Base-by-base conservation (phyloP, 2,888 invertebrate species). In the Tipula helvola region DNA sequence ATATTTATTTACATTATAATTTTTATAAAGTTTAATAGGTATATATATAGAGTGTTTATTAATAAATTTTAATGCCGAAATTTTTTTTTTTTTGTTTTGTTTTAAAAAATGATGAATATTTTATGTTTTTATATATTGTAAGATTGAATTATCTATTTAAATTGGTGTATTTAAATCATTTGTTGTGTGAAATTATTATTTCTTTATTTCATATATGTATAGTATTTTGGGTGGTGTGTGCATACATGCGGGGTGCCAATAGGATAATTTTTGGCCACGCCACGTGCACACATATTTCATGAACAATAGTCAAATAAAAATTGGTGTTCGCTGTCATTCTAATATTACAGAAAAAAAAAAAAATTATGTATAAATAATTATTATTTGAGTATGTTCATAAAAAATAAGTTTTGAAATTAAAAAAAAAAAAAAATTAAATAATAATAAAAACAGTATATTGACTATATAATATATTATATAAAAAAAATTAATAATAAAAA, bases 401-500 rank as follows among this genome's bases (percentile, higher is more conserved):
- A 39, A 39, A 39, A 84, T 2, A 39, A 5, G n/a, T 71, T 71
- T 71, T 71, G 71, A 71, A 71, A 71, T 71, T 71, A 28, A 71
- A 10, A 71, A 28, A 71, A 10, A 71, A 28, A 71, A 28, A 12
- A 10, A 28, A 28, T 28, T 28, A 71, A 71, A 71, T 71, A 28
- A 71, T 71, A 71, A 71, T 71, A 71, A 28, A 83, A 39, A 84
- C 41, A 84, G 41, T 84, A n/a, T 39, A 84, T 84, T 84, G 41
- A 39, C 36, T 84, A 84, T 84, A 84, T 84, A 39, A 83, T 84
- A 39, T 16, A 39, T 36, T 36, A n/a, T 13, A 39, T 39, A 84
- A 39, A 84, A 39, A 84, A 39, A 84, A 84, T 84, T 39, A 39
- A 39, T 84, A 84, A 84, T 84, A 84, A 39, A 84, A 84, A 84